Evolutionary conservation across 2,797 vertebrate genomes (phyloP).

Genomic region (Amazona ochrocephala): DNA sequence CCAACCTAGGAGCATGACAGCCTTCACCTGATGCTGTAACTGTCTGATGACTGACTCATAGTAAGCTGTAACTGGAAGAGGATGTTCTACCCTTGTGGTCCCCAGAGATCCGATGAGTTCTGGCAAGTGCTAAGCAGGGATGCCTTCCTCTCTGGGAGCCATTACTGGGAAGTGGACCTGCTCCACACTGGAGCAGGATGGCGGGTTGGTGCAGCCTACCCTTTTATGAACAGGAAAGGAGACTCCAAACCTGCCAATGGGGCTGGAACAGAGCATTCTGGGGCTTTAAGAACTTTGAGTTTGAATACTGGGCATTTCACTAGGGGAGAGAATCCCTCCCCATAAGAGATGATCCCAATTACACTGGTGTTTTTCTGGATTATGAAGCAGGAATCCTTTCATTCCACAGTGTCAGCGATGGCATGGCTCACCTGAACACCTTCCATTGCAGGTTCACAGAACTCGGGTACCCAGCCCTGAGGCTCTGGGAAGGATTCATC

Average conservation of each 20-base stretch:
- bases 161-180: slow-evolving; percentile 82
- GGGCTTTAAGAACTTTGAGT: slow-evolving; percentile 79
- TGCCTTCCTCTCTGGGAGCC: slow-evolving; percentile 75
- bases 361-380: slow-evolving; percentile 76
- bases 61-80: slow-evolving; percentile 65
- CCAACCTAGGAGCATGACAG: slow-evolving; percentile 74
- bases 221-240: slow-evolving; percentile 74
- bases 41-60: slow-evolving; percentile 63
- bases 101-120: slow-evolving; percentile 71
- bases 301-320: slow-evolving; percentile 82
- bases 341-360: slow-evolving; percentile 64
- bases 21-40: slow-evolving; percentile 71
- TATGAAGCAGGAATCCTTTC: slow-evolving; percentile 79
- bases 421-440: slow-evolving; percentile 78
- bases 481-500: slow-evolving; percentile 78
- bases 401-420: slow-evolving; percentile 72
- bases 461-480: slow-evolving; percentile 74
- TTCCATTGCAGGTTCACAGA: slow-evolving; percentile 76
- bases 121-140: slow-evolving; percentile 78
- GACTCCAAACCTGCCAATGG: slow-evolving; percentile 60
- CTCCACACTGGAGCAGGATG: slow-evolving; percentile 72
- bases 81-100: slow-evolving; percentile 43
- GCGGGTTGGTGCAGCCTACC: slow-evolving; percentile 77
- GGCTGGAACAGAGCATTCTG: slow-evolving; percentile 79
- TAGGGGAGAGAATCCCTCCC: slow-evolving; percentile 75